Evolutionary conservation across 2,113 vertebrate species (phyloP).

Genomic region (Cynopterus brachyotis): DNA sequence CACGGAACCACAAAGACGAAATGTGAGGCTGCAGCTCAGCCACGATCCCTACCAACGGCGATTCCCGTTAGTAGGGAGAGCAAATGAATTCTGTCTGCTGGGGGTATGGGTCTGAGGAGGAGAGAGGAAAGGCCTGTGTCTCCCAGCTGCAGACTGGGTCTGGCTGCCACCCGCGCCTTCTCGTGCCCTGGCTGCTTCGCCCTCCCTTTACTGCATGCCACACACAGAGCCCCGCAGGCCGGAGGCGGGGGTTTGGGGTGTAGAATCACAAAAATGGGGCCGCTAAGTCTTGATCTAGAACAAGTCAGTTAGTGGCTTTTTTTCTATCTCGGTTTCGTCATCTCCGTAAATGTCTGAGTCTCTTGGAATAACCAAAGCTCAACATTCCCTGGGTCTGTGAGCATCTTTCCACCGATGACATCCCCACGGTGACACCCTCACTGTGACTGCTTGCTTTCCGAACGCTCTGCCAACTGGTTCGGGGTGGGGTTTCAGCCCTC

Average conservation of each 20-base stretch:
- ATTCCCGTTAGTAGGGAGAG: not conserved
- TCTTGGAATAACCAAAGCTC: not conserved
- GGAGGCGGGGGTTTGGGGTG: not conserved
- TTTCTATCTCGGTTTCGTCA: not conserved
- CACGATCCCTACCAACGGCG: not conserved
- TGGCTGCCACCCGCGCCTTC: not conserved
- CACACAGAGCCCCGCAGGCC: not conserved
- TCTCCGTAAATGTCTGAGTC: not conserved
- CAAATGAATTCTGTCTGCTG: not conserved
- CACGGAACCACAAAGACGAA: fast-evolving
- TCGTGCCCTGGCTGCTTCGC: fast-evolving
- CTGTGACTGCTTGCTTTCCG: not conserved
- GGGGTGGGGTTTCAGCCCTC: not conserved
- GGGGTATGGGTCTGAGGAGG: not conserved
- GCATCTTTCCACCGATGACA: not conserved
- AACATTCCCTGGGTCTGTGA: not conserved
- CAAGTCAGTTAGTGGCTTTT: not conserved
- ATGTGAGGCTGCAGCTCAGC: not conserved
- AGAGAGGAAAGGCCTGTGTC: not conserved
- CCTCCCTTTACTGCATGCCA: fast-evolving
- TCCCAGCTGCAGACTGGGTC: not conserved
- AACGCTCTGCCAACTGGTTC: not conserved
- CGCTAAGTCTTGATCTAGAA: not conserved
- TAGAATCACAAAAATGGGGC: fast-evolving
- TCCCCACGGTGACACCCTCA: not conserved